A percentile compares a stretch with the other conserved stretches of the same genome.
These are phyloP conservation scores for Pleuronectes platessa DNA, from an alignment of 2,113 vertebrate genomes.

Conservation along the genomic window DNA sequence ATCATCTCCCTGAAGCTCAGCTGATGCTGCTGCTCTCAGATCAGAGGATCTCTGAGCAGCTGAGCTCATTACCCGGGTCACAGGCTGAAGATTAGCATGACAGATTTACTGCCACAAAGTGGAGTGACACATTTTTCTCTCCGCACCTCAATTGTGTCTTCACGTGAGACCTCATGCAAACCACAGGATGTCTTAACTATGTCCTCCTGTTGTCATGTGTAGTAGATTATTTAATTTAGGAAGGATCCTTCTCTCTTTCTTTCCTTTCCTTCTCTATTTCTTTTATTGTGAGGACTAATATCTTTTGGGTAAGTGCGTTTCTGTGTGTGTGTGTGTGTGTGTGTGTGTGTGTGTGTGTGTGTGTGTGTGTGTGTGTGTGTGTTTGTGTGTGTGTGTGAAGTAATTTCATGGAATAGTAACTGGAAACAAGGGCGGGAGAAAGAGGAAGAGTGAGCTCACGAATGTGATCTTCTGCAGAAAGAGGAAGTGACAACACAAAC, in stretches of 20 bases:
- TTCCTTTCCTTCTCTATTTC: not conserved
- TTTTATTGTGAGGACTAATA: not conserved
- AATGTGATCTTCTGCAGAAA: conserved; percentile 16
- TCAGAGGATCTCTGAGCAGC: conserved; percentile 54
- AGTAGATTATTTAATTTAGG: too few relatives aligned
- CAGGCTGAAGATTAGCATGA: conserved; percentile 54
- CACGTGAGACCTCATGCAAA: not conserved
- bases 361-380: not conserved
- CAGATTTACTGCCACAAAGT: conserved; percentile 56
- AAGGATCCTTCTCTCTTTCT: too few relatives aligned
- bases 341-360: not conserved
- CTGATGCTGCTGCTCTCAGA: conserved; percentile 11
- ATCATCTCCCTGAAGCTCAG: conserved; percentile 11
- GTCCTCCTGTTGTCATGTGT: too few relatives aligned
- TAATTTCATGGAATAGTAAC: not conserved
- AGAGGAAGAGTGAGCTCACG: not conserved
- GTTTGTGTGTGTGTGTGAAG: not conserved
- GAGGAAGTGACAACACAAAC: not conserved
- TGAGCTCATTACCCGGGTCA: conserved; percentile 67
- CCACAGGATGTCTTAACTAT: not conserved
- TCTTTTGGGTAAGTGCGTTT: too few relatives aligned
- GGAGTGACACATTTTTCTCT: conserved; percentile 11
- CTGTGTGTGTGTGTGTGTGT: not conserved
- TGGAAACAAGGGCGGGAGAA: not conserved
- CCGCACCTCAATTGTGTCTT: not conserved